phyloP scores from a whole-genome alignment of 2,888 invertebrate genomes.

The Ephialtes manifestator region DNA sequence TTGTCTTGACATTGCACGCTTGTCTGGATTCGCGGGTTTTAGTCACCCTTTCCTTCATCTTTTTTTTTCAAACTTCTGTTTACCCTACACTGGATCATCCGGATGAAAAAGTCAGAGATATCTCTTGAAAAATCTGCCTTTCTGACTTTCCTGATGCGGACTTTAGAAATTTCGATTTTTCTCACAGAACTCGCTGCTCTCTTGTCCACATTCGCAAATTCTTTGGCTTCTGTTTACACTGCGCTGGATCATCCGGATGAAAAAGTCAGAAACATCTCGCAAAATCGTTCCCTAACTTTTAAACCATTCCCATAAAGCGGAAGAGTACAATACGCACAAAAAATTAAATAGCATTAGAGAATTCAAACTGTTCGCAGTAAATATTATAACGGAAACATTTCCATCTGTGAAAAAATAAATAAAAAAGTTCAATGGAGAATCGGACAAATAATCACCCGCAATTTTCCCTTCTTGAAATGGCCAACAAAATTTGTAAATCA shows the following conservation, averaged over 20 bases:
- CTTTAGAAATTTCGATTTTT: not conserved
- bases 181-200: not conserved
- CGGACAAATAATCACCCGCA: not conserved
- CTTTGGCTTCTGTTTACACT: slow-evolving; percentile 59
- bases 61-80: slow-evolving; percentile 48
- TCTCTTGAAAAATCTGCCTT: slow-evolving; percentile 27
- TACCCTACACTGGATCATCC: slow-evolving; percentile 68
- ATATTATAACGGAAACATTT: not conserved
- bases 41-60: slow-evolving; percentile 36
- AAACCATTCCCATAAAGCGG: slow-evolving; percentile 25
- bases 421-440: not conserved
- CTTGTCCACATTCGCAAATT: slow-evolving; percentile 55
- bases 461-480: not conserved
- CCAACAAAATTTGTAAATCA: not conserved
- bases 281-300: slow-evolving; percentile 53
- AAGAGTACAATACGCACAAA: slow-evolving; percentile 7
- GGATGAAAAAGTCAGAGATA: slow-evolving; percentile 67
- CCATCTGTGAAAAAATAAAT: not conserved
- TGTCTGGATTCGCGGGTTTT: slow-evolving; percentile 47
- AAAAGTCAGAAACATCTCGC: slow-evolving; percentile 57
- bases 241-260: slow-evolving; percentile 66
- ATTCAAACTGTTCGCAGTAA: not conserved
- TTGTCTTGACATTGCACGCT: not conserved
- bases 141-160: slow-evolving; percentile 55
- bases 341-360: too few species aligned